Percentiles rank a stretch among this genome's conserved stretches.
Conservation (phyloP, 30 jellyfish, hydroid and myxozoan genomes). For the Aurelia coerulea region DNA sequence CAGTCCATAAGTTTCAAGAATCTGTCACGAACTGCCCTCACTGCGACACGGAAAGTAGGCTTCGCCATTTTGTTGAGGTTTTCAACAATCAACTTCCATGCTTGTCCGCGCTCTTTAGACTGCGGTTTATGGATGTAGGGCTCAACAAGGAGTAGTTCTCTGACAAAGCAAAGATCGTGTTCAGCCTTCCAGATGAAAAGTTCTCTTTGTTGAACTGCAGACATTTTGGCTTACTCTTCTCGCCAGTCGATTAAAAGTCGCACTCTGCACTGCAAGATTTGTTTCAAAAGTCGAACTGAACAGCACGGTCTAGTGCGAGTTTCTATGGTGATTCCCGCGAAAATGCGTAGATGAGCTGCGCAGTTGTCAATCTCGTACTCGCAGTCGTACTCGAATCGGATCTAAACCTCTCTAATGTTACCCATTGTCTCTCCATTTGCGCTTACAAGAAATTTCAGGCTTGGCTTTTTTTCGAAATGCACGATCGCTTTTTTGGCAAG, state of each 20-base stretch:
- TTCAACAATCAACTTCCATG: constrained; percentile 52
- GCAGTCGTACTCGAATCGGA: constrained; percentile 53
- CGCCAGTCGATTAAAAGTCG: constrained; percentile 17
- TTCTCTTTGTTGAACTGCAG: constrained; percentile 37
- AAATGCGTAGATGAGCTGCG: constrained; percentile 54
- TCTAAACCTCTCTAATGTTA: constrained; percentile 53
- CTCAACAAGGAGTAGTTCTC: constrained; percentile 65
- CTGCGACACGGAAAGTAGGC: constrained; percentile 58
- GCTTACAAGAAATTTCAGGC: too few species aligned
- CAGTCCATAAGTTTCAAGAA: constrained; percentile 41
- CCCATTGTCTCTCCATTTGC: too few species aligned
- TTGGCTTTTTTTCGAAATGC: too few species aligned
- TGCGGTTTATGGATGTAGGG: constrained; percentile 59
- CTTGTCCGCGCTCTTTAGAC: constrained; percentile 72
- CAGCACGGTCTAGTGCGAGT: constrained; percentile 53
- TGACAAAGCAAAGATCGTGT: constrained; percentile 33
- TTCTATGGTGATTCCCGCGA: constrained; percentile 58
- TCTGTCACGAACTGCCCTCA: constrained; percentile 65
- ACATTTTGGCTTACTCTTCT: constrained; percentile 20
- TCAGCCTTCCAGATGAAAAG: constrained; percentile 63
- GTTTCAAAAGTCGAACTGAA: constrained; percentile 48
- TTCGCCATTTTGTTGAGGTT: constrained; percentile 39
- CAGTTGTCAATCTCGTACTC: constrained; percentile 48
- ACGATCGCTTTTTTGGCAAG: too few species aligned
- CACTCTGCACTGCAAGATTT: constrained; percentile 20